Base-by-base conservation (phyloP, 1,140 invertebrate species). In the Ridgeia piscesae region DNA sequence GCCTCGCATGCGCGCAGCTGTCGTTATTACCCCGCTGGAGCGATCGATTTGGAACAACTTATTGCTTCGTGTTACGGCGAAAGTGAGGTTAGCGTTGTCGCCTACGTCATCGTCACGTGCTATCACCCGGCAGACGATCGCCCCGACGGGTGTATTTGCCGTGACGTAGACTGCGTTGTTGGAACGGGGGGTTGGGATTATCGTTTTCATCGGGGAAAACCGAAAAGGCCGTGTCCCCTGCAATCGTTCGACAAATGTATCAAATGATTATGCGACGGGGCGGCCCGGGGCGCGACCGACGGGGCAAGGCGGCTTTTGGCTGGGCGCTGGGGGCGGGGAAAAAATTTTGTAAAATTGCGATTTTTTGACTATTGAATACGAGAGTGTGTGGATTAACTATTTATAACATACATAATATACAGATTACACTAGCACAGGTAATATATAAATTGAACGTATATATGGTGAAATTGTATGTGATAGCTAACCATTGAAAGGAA, bases 161-260 rank as follows among this genome's bases (percentile, higher is more conserved):
- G 93, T 42, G 6, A 93, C 33, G 35, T 92, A 50, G 88, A 93
- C 77, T 11, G 92, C 77, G 90, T 91, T n/a, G 91, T 93, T 93
- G 89, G 35, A n/a, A 77, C 35, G 34, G 48, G 89, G 17, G 4
- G 93, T n/a, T n/a, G 93, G 89, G 91, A 93, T 93, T 93, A 89
- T 93, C 93, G 92, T 93, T 93, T 17, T 31, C 34, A 88, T 93
- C 93, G 33, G 58, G 89, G n/a, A n/a, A n/a, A n/a, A n/a, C n/a
- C n/a, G n/a, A n/a, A n/a, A n/a, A n/a, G n/a, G n/a, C n/a, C n/a
- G n/a, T n/a, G n/a, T n/a, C n/a, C n/a, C n/a, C n/a, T n/a, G n/a
- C n/a, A n/a, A n/a, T n/a, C n/a, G n/a, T n/a, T n/a, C n/a, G n/a
- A n/a, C n/a, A n/a, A n/a, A n/a, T n/a, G n/a, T n/a, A n/a, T n/a